Conservation (phyloP, 2,113 vertebrate species). For the Spizaetus ornatus region DNA sequence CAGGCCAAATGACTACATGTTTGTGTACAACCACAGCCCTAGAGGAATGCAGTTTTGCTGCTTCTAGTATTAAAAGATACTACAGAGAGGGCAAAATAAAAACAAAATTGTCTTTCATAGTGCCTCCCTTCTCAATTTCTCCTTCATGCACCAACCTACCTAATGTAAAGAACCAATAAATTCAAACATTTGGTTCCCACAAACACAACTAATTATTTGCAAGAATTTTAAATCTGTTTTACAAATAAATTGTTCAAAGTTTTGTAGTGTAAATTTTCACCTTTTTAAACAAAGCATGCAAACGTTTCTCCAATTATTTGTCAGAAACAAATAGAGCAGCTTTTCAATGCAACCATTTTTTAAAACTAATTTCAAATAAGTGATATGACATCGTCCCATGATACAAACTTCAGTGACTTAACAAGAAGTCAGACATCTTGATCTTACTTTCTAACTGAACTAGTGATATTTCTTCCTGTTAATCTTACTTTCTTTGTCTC, state of each 20-base stretch:
- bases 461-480: background rate
- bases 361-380: background rate
- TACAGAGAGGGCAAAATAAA: slow-evolving; percentile 2
- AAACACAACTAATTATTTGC: background rate
- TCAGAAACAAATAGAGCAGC: background rate
- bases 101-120: background rate
- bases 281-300: background rate
- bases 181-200: background rate
- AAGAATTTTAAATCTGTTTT: background rate
- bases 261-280: background rate
- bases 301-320: background rate
- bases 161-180: background rate
- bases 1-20: slow-evolving; percentile 18
- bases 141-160: background rate
- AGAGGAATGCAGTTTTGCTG: background rate
- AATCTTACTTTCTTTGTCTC: background rate
- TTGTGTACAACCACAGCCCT: slow-evolving; percentile 8
- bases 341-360: background rate
- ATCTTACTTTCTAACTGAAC: background rate
- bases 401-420: background rate
- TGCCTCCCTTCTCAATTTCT: background rate
- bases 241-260: background rate
- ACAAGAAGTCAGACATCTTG: background rate
- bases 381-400: fast-evolving
- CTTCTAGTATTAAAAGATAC: background rate